These are phyloP conservation scores for Diarsia brunnea DNA, from an alignment of 2,888 invertebrate species.

Conservation along the genomic window DNA sequence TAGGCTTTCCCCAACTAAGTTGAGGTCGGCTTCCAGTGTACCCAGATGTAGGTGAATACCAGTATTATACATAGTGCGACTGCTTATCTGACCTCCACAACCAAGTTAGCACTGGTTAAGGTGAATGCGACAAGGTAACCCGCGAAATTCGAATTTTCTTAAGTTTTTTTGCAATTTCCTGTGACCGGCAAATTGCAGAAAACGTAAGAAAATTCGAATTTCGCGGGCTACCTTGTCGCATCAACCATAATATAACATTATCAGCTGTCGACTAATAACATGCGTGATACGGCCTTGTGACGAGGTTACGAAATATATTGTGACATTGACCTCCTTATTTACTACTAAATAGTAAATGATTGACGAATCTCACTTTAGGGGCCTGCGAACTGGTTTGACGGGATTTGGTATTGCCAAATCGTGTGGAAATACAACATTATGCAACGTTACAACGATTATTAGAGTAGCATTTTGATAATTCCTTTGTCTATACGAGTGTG, in stretches of 20 bases:
- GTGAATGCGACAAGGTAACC: too few relatives aligned
- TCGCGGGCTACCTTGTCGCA: too few relatives aligned
- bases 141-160: too few relatives aligned
- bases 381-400: conserved; percentile 10
- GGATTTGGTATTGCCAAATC: conserved; percentile 28
- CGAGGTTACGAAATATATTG: conserved; percentile 28
- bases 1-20: not conserved
- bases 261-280: conserved; percentile 33
- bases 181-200: too few relatives aligned
- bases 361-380: not conserved
- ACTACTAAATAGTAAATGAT: conserved; percentile 15
- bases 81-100: not conserved
- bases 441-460: not conserved
- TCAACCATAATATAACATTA: too few relatives aligned
- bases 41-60: not conserved
- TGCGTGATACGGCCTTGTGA: conserved; percentile 39
- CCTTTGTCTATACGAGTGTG: not conserved
- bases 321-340: conserved; percentile 51
- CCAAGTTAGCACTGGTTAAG: not conserved
- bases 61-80: not conserved
- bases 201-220: too few relatives aligned
- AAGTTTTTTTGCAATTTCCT: too few relatives aligned
- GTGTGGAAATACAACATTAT: too few relatives aligned
- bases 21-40: not conserved
- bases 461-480: not conserved